Evolutionary conservation across 2,888 invertebrate genomes (phyloP).

Genomic region (Lycocerus yunnanus): DNA sequence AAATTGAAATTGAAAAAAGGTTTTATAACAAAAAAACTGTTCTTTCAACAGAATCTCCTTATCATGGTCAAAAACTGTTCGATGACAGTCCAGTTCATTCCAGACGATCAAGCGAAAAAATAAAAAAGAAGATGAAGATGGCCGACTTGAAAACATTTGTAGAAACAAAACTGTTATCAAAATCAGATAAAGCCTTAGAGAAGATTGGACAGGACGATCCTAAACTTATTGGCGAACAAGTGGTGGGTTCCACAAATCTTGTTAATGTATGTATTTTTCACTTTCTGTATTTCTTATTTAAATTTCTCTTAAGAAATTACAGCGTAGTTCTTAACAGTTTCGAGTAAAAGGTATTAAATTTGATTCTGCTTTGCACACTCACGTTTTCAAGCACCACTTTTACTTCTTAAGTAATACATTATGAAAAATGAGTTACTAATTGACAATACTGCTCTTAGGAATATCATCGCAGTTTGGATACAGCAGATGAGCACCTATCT

Average conservation of each 20-base stretch:
- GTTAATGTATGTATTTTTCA: conserved; percentile 50
- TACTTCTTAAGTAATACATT: neutral
- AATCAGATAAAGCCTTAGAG: conserved; percentile 89
- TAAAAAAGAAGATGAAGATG: conserved; percentile 87
- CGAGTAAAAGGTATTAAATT: neutral
- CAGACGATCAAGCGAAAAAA: conserved; percentile 79
- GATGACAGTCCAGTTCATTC: conserved; percentile 58
- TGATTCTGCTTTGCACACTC: neutral
- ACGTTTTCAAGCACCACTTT: conserved; percentile 6
- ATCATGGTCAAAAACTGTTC: conserved; percentile 50
- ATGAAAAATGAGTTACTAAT: neutral
- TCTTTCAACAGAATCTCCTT: conserved; percentile 54
- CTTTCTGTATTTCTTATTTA: conserved; percentile 13
- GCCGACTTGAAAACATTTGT: conserved; percentile 89
- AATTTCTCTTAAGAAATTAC: neutral
- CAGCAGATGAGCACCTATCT: conserved; percentile 75
- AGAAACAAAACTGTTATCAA: conserved; percentile 87
- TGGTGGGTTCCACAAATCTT: conserved; percentile 63
- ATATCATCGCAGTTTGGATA: conserved; percentile 81
- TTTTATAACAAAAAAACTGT: neutral
- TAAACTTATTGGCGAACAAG: conserved; percentile 60
- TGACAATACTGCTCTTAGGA: conserved; percentile 62
- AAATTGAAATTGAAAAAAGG: conserved; percentile 16
- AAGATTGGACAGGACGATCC: conserved; percentile 84
- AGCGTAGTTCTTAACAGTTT: neutral